Conservation (phyloP, 1,140 invertebrate genomes). For the Nasonia longicornis region DNA sequence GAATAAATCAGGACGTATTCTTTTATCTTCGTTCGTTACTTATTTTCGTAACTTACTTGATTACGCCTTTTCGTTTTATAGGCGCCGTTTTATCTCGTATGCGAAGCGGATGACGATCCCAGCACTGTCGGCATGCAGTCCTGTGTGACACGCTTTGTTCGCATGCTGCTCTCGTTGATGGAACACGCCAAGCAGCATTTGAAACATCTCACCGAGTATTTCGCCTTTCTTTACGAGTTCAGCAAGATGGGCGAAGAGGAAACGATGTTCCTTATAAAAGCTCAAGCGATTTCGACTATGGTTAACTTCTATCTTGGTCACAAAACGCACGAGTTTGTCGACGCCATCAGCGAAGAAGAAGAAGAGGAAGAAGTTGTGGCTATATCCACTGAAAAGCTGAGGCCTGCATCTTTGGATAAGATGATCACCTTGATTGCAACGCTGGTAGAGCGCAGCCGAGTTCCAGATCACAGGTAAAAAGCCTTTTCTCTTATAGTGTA, state of each 20-base stretch:
- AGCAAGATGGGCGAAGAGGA: constrained; percentile 96
- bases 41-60: background rate
- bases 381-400: constrained; percentile 80
- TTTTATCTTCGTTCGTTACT: too few relatives aligned
- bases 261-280: constrained; percentile 85
- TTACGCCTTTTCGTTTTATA: constrained; percentile 8
- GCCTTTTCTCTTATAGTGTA: background rate
- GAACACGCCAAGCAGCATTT: constrained; percentile 89
- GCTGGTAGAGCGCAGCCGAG: constrained; percentile 87
- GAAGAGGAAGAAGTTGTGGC: constrained; percentile 82
- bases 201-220: constrained; percentile 92
- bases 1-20: background rate
- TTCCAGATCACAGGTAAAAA: constrained; percentile 71
- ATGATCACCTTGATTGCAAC: constrained; percentile 92
- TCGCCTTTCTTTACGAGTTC: constrained; percentile 91
- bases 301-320: constrained; percentile 92
- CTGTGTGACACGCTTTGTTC: constrained; percentile 92
- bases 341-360: constrained; percentile 82
- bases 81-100: constrained; percentile 61
- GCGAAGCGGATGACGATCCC: constrained; percentile 68
- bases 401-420: constrained; percentile 92
- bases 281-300: constrained; percentile 89
- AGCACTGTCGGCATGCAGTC: constrained; percentile 83
- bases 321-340: constrained; percentile 77
- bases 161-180: constrained; percentile 89